Base-by-base conservation (phyloP, 2,888 invertebrate species). In the Catocala fraxini region DNA sequence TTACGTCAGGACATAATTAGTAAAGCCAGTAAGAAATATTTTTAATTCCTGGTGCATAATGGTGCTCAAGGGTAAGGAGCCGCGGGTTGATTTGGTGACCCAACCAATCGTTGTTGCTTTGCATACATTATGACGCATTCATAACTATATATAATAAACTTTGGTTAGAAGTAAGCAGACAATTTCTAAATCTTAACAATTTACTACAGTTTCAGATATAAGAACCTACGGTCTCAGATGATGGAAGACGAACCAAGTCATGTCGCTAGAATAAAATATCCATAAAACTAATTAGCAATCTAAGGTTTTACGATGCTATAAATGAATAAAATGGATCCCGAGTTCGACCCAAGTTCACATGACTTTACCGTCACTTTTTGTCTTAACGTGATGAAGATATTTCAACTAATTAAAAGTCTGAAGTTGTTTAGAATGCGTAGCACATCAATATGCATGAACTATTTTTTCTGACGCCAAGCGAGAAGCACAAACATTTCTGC, bases 211-310 rank as follows among this genome's bases (percentile, higher is more conserved):
- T 25, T 11, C 6, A 4, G 6, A 11, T 47, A 15, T 5, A 6
- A 15, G 47, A 15, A 47, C 15, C 15, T 13, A 34, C 43, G 47
- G 13, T 25, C 12, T 10, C 51, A 51, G 35, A 61, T 69, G 52
- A 60, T 74, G 64, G 60, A 79, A 80, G 77, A 70, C 73, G 70
- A 75, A 73, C 73, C 71, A 70, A 77, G 74, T 78, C 80, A 80
- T 85, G 86, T 85, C 83, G 84, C 82, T 70, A 76, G 81, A 86
- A 88, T 89, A 86, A 87, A 88, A 89, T 79, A 71, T 68, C 82
- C 85, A 88, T 91, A 90, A 90, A 92, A 85, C 88, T 91, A 91
- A 93, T 92, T 91, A 93, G 90, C 87, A 87, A 92, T 89, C 85
- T 84, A 88, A 88, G 82, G 80, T 85, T 92, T 91, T 93, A 93